These are phyloP conservation scores for Serranus cabrilla DNA, from an alignment of 2,797 vertebrate species.

Conservation along the genomic window DNA sequence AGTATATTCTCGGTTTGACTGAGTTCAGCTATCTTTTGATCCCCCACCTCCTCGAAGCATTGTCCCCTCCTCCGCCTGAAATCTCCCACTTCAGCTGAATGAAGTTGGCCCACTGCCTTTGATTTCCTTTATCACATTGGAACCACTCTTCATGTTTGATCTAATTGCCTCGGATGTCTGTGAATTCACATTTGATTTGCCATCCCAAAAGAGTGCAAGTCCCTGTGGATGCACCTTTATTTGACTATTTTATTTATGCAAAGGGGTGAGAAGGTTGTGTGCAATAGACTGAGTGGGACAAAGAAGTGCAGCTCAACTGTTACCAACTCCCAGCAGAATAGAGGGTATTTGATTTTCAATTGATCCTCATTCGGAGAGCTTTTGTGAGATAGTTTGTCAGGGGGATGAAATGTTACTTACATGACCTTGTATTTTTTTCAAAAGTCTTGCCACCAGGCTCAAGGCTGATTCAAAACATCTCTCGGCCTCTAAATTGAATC, in stretches of 20 bases:
- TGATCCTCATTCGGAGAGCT: conserved; percentile 46
- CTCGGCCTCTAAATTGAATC: conserved; percentile 39
- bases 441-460: conserved; percentile 33
- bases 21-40: conserved; percentile 58
- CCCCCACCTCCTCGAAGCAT: conserved; percentile 30
- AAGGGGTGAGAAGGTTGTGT: conserved; percentile 20
- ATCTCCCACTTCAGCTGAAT: conserved; percentile 52
- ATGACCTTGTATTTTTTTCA: conserved; percentile 57
- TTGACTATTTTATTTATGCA: conserved; percentile 42
- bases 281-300: conserved; percentile 6
- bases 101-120: conserved; percentile 56
- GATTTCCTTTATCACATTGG: conserved; percentile 58
- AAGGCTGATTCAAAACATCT: conserved; percentile 41
- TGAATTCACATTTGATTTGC: conserved; percentile 62
- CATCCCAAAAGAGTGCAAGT: conserved; percentile 37
- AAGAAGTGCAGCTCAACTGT: conserved; percentile 28
- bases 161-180: conserved; percentile 62
- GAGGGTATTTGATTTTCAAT: conserved; percentile 53
- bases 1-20: conserved; percentile 24
- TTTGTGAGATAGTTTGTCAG: conserved; percentile 47
- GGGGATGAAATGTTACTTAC: conserved; percentile 52
- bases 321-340: conserved; percentile 41
- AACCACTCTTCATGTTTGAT: conserved; percentile 63
- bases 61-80: conserved; percentile 44
- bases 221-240: conserved; percentile 51